These are phyloP conservation scores for Cremastinae sp. DNA, from an alignment of 2,888 invertebrate genomes.

Conservation along the genomic window DNA sequence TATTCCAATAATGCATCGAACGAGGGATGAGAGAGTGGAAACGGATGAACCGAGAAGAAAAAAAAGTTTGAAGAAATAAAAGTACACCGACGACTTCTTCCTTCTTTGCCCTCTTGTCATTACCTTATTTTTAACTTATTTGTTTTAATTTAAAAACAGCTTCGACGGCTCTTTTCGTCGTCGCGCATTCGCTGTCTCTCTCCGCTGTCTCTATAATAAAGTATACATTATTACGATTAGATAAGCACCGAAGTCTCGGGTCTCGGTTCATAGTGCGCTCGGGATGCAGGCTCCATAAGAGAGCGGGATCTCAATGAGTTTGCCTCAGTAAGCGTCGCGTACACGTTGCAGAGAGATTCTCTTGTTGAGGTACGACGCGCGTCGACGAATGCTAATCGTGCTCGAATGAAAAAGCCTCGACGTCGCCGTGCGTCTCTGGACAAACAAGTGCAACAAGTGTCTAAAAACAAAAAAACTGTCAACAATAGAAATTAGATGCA, in stretches of 20 bases:
- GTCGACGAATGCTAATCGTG: too few species aligned
- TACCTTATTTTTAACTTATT: conserved; percentile 4
- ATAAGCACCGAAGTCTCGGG: conserved; percentile 71
- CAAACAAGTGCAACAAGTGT: conserved; percentile 46
- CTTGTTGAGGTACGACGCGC: conserved; percentile 15
- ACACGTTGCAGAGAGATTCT: conserved; percentile 68
- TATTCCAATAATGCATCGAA: too few species aligned
- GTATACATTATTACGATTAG: conserved; percentile 72
- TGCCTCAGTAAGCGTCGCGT: conserved; percentile 75
- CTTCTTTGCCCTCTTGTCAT: conserved; percentile 8
- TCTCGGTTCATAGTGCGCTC: conserved; percentile 78
- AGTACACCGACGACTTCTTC: too few species aligned
- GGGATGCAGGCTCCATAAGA: conserved; percentile 78
- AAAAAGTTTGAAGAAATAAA: too few species aligned
- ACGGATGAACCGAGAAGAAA: too few species aligned
- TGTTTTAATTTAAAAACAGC: background rate
- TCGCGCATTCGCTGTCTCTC: conserved; percentile 7
- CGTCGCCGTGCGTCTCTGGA: background rate
- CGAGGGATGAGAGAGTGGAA: too few species aligned
- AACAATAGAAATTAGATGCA: too few species aligned
- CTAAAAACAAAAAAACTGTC: background rate
- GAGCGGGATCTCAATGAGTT: conserved; percentile 70
- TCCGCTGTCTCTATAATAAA: conserved; percentile 15
- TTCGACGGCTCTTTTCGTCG: background rate
- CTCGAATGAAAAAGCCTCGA: too few species aligned